phyloP scores from a whole-genome alignment of 2,797 vertebrate genomes.

The Mormyrus proboscirostris region DNA sequence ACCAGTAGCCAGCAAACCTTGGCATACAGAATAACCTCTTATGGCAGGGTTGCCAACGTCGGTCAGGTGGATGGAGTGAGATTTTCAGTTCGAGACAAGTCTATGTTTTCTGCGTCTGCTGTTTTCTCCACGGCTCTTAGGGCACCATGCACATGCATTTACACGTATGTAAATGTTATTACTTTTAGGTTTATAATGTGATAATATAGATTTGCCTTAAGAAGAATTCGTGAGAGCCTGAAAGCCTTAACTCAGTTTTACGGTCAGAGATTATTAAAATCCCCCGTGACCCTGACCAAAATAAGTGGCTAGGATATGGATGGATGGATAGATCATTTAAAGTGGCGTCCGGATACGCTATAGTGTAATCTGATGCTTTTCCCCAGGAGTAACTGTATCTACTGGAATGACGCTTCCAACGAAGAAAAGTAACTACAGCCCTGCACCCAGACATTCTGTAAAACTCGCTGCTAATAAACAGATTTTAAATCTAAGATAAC shows the following conservation, averaged over 20 bases:
- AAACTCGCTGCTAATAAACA: background rate
- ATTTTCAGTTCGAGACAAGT: background rate
- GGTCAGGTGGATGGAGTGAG: background rate
- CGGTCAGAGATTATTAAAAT: background rate
- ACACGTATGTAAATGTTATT: background rate
- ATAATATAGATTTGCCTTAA: background rate
- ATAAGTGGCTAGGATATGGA: background rate
- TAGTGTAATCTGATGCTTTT: background rate
- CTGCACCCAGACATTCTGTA: background rate
- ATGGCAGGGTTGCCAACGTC: background rate
- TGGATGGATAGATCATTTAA: background rate
- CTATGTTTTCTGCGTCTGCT: too few species aligned
- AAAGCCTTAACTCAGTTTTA: background rate
- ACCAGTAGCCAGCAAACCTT: background rate
- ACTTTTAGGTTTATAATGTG: background rate
- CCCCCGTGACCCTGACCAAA: background rate
- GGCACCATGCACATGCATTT: background rate
- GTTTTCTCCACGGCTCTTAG: too few species aligned
- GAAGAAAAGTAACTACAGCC: background rate
- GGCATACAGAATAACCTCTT: background rate
- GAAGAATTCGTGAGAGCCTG: background rate
- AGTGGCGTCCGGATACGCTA: background rate
- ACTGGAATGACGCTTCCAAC: background rate
- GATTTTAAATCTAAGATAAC: background rate
- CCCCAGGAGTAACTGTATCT: background rate